Conservation (phyloP, 2,797 vertebrate genomes). For the Vireo griseus region DNA sequence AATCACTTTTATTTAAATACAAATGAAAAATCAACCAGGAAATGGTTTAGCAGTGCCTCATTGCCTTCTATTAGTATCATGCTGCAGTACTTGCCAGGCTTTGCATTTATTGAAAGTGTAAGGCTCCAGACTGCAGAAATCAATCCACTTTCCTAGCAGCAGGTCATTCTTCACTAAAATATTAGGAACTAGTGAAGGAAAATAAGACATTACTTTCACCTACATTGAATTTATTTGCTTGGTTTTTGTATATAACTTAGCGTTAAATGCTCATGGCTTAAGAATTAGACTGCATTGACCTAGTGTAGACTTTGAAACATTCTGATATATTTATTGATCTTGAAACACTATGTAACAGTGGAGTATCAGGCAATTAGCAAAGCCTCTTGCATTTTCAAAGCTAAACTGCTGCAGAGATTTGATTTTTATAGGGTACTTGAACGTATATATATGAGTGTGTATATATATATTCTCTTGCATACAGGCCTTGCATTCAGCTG, state of each 20-base stretch:
- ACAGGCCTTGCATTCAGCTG: neutral
- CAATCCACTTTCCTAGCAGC: neutral
- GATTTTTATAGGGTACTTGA: neutral
- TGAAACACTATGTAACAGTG: neutral
- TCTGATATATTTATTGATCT: neutral
- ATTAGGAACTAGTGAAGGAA: neutral
- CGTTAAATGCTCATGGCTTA: neutral
- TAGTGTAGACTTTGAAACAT: neutral
- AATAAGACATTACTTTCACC: neutral
- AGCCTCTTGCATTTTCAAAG: neutral
- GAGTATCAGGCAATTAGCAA: neutral
- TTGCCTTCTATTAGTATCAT: neutral
- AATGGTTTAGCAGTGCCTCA: neutral
- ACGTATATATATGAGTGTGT: neutral
- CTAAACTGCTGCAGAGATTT: neutral
- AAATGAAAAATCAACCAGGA: constrained; percentile 17
- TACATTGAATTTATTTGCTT: neutral
- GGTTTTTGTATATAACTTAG: neutral
- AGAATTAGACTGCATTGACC: neutral
- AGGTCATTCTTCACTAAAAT: neutral
- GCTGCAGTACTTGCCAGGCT: neutral
- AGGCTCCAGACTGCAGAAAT: neutral
- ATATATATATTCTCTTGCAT: neutral
- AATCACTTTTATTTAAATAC: constrained; percentile 16
- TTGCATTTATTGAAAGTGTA: neutral